phyloP scores from a whole-genome alignment of 2,113 vertebrate genomes.

The Oreamnos americanus region DNA sequence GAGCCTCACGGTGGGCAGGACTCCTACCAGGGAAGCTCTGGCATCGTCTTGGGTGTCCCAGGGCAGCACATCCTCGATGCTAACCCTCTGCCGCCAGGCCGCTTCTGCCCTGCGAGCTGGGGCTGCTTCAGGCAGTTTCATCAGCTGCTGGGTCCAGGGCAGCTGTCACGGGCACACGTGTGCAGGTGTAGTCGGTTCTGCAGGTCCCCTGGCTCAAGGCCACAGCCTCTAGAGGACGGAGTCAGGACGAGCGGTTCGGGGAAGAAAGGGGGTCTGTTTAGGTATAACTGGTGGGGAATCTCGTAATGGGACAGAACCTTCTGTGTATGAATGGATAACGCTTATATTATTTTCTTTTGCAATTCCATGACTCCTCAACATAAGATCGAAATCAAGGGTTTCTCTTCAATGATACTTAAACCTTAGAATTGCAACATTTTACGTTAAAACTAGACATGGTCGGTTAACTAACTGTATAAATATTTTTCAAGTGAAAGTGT shows the following conservation, averaged over 20 bases:
- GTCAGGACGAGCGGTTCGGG: background rate
- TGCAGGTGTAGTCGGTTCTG: fast-evolving
- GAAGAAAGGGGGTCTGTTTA: no score
- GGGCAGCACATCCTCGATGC: no score
- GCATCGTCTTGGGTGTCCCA: fast-evolving
- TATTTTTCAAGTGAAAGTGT: background rate
- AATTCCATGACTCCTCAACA: background rate
- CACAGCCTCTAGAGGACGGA: no score
- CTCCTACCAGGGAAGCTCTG: fast-evolving
- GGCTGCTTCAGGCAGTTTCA: background rate
- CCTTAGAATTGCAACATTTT: background rate
- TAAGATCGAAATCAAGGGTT: background rate
- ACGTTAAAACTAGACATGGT: background rate
- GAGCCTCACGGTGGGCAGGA: background rate
- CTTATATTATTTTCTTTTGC: background rate
- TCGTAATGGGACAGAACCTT: background rate
- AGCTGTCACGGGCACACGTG: background rate
- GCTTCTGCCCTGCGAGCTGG: fast-evolving
- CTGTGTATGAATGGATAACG: background rate
- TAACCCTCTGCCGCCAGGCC: background rate
- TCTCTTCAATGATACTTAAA: background rate
- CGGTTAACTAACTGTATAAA: background rate
- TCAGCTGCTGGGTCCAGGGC: fast-evolving
- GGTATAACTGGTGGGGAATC: background rate
- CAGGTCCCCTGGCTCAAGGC: background rate